phyloP scores from a whole-genome alignment of 2,113 vertebrate genomes.

The Cebus imitator region DNA sequence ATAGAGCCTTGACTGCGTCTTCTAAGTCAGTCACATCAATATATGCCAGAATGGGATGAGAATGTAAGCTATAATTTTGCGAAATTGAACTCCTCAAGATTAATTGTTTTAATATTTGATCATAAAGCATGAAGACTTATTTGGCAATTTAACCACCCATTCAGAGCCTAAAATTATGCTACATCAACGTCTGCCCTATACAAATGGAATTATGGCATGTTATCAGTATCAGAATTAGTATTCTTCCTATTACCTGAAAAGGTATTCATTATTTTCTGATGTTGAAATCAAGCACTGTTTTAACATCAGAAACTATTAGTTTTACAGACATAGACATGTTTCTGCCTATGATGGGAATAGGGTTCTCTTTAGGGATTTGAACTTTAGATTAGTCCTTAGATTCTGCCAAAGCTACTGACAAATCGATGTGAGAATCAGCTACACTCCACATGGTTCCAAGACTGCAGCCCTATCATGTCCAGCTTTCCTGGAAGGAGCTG shows the following conservation, averaged over 20 bases:
- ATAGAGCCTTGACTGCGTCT: background rate
- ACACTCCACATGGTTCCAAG: background rate
- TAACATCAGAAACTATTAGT: background rate
- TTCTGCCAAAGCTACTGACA: background rate
- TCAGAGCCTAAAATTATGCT: constrained; percentile 4
- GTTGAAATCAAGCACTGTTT: constrained; percentile 8
- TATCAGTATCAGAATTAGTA: background rate
- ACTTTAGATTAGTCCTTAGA: background rate
- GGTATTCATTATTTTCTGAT: constrained; percentile 28
- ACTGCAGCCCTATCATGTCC: background rate
- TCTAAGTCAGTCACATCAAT: background rate
- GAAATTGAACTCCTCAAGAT: background rate
- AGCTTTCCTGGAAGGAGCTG: background rate
- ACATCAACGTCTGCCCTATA: background rate
- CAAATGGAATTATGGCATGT: background rate
- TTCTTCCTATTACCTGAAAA: constrained; percentile 2
- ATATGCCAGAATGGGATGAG: background rate
- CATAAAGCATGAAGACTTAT: background rate
- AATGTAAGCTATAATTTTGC: constrained; percentile 13
- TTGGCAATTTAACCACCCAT: background rate
- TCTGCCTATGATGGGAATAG: background rate
- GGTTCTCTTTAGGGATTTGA: background rate
- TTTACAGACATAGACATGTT: background rate
- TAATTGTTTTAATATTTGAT: constrained; percentile 50
- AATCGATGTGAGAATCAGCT: background rate